These are phyloP conservation scores for Mesorhabditis belari DNA, from an alignment of 2,888 invertebrate genomes.

Conservation along the genomic window DNA sequence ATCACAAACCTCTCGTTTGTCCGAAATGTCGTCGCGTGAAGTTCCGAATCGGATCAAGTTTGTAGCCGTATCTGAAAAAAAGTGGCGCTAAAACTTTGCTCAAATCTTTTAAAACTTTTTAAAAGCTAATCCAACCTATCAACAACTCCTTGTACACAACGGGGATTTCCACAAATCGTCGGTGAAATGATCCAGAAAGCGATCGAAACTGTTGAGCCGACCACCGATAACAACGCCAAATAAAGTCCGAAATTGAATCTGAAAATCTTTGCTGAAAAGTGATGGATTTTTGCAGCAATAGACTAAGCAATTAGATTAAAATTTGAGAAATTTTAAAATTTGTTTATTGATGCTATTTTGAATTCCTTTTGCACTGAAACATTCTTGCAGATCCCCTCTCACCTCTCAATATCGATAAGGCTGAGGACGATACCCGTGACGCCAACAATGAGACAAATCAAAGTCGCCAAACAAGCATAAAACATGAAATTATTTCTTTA, in stretches of 20 bases:
- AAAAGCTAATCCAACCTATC: not conserved
- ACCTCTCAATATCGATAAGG: constrained; percentile 14
- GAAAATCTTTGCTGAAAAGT: not conserved
- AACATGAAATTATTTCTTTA: constrained; percentile 9
- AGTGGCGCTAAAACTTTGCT: not conserved
- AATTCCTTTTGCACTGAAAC: too few species aligned
- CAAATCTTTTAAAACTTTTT: too few species aligned
- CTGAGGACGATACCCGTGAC: constrained; percentile 9
- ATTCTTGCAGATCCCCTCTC: too few species aligned
- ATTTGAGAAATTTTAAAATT: not conserved
- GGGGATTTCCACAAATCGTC: constrained; percentile 10
- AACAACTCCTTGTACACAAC: constrained; percentile 9
- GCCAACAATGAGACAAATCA: constrained; percentile 12
- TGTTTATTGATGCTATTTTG: too few species aligned
- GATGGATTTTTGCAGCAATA: not conserved
- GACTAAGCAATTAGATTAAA: not conserved
- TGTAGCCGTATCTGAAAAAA: not conserved
- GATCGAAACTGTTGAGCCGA: constrained; percentile 17
- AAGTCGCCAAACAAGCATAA: constrained; percentile 18
- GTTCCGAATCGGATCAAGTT: not conserved
- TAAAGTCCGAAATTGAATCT: constrained; percentile 20
- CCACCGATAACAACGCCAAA: constrained; percentile 15
- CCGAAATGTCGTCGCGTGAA: not conserved
- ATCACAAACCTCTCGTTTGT: not conserved
- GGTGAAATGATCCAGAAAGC: constrained; percentile 22